Base-by-base conservation (phyloP, 1,140 invertebrate species). In the Phortica variegata region DNA sequence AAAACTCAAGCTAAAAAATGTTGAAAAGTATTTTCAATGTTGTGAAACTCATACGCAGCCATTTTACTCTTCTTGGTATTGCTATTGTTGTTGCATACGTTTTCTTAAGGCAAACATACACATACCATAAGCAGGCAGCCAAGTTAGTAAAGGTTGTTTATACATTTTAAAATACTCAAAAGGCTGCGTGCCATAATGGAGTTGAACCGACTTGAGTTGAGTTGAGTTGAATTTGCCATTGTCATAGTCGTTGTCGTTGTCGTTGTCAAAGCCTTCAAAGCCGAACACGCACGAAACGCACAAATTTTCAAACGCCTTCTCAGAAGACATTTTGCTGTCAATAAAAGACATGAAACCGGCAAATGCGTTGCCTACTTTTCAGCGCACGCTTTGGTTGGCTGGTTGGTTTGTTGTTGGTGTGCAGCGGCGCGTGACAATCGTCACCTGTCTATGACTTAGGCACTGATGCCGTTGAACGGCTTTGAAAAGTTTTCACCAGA, bases 101-200 rank as follows among this genome's bases (percentile, higher is more conserved):
- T 8, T 12, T 12, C 7, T 31, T 31, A 8, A 7, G 29, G 7
- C 29, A 7, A 31, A n/a, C n/a, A n/a, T 56, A 46, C 51, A 62
- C 62, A 68, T 59, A 56, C 61, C 63, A 55, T 47, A 48, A 36
- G 43, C 26, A 34, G 39, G 49, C 39, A 46, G 20, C 13, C 17
- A 43, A 17, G 43, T 49, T 37, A 33, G 43, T 7, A 6, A 6
- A 29, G 6, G 26, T 29, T 29, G 26, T 7, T 29, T 61, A n/a
- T n/a, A n/a, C n/a, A n/a, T 66, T 63, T 62, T 61, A 50, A 49
- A 62, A 55, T 54, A 65, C 61, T 66, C 60, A 66, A 66, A 68
- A 60, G 51, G n/a, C n/a, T n/a, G n/a, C n/a, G n/a, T n/a, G n/a
- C n/a, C n/a, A n/a, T n/a, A n/a, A 68, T 66, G 60, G 60, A 47